phyloP scores from a whole-genome alignment of 2,888 invertebrate species.

The Diaprepes abbreviatus region DNA sequence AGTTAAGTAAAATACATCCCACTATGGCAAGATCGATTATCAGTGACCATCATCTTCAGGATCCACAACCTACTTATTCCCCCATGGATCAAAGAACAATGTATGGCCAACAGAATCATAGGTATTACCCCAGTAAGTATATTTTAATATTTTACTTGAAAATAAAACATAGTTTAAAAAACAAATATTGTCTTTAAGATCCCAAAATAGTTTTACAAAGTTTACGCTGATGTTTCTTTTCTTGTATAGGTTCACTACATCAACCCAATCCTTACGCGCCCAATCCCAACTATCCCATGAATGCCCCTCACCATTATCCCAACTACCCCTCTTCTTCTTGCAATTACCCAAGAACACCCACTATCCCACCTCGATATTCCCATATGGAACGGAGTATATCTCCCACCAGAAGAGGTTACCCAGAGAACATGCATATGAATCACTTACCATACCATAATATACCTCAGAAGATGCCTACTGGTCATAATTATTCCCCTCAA shows the following conservation, averaged over 20 bases:
- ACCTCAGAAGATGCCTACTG: slow-evolving; percentile 32
- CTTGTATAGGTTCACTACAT: slow-evolving; percentile 42
- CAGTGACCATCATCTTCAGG: slow-evolving; percentile 62
- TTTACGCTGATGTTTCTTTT: background rate
- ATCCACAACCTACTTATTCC: slow-evolving; percentile 55
- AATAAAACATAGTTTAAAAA: too few relatives aligned
- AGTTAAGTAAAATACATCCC: slow-evolving; percentile 62
- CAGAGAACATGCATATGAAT: slow-evolving; percentile 55
- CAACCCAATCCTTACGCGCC: slow-evolving; percentile 39
- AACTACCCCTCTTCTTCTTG: slow-evolving; percentile 43
- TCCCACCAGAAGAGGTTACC: slow-evolving; percentile 56
- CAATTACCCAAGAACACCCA: slow-evolving; percentile 32
- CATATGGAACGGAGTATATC: slow-evolving; percentile 58
- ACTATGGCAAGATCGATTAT: slow-evolving; percentile 63
- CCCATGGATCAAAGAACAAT: slow-evolving; percentile 58
- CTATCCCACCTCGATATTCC: slow-evolving; percentile 22
- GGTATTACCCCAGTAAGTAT: slow-evolving; percentile 52
- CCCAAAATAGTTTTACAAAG: too few relatives aligned
- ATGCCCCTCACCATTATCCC: slow-evolving; percentile 27
- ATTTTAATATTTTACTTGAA: background rate
- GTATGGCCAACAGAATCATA: slow-evolving; percentile 58
- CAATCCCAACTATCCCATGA: slow-evolving; percentile 40
- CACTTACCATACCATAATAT: slow-evolving; percentile 23
- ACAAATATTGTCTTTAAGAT: too few relatives aligned
- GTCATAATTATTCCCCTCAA: slow-evolving; percentile 32